Evolutionary conservation across 2,113 vertebrate genomes (phyloP).

Genomic region (Lasiurus borealis): DNA sequence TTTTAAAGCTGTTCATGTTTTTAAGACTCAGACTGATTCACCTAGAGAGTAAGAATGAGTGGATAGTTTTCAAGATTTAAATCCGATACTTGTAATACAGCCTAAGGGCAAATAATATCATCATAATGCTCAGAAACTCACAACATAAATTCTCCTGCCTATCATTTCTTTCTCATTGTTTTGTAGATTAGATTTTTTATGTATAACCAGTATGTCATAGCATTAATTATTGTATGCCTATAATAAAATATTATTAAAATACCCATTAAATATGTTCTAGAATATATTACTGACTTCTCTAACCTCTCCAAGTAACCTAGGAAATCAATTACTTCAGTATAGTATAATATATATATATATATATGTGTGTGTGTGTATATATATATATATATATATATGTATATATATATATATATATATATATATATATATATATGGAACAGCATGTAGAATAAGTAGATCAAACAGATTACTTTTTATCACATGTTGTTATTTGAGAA

Average conservation of each 20-base stretch:
- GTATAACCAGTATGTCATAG: background rate
- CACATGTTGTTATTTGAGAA: background rate
- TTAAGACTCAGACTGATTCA: background rate
- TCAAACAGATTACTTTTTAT: background rate
- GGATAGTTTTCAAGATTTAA: background rate
- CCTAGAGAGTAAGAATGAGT: conserved; percentile 15
- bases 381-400: background rate
- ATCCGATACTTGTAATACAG: background rate
- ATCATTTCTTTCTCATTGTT: background rate
- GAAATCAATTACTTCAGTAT: background rate
- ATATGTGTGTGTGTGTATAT: too few relatives aligned
- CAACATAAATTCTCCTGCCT: background rate
- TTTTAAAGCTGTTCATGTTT: background rate
- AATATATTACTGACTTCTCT: background rate
- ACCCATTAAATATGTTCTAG: background rate
- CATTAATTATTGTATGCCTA: background rate
- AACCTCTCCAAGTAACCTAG: conserved; percentile 19
- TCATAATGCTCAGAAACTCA: background rate
- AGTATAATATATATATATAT: background rate
- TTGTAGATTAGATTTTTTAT: background rate
- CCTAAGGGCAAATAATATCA: conserved; percentile 6
- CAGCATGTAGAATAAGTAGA: background rate
- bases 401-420: background rate
- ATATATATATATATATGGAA: background rate
- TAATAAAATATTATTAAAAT: conserved; percentile 24